These are phyloP conservation scores for Malurus melanocephalus DNA, from an alignment of 2,113 vertebrate species.

Conservation along the genomic window DNA sequence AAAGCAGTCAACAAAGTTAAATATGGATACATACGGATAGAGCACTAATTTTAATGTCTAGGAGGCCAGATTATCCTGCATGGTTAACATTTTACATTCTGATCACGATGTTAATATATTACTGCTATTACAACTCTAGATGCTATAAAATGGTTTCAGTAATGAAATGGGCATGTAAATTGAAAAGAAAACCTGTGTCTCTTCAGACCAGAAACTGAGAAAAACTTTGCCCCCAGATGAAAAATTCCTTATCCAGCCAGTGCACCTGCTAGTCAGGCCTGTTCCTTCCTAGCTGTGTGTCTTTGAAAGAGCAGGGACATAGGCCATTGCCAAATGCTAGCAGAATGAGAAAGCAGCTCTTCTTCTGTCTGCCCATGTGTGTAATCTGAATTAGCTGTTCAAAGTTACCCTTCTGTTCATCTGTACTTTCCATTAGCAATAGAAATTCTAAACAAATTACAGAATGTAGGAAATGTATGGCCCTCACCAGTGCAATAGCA, in stretches of 20 bases:
- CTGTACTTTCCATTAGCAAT: not conserved
- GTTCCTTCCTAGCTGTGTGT: conserved; percentile 10
- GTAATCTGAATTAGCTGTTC: not conserved
- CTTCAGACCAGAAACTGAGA: conserved; percentile 55
- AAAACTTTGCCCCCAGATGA: conserved; percentile 55
- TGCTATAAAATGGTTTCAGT: conserved; percentile 34
- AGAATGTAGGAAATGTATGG: not conserved
- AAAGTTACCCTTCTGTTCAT: not conserved
- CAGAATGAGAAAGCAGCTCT: conserved; percentile 20
- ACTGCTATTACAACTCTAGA: conserved; percentile 30
- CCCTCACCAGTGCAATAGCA: not conserved
- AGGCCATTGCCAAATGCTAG: conserved; percentile 7
- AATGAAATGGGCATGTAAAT: conserved; percentile 54
- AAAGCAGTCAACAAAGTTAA: not conserved
- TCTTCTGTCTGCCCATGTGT: not conserved
- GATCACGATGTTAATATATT: conserved; percentile 39
- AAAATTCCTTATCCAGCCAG: conserved; percentile 53
- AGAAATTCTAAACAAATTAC: not conserved
- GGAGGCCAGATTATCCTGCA: conserved; percentile 48
- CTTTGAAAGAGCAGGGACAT: conserved; percentile 19
- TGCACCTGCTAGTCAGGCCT: conserved; percentile 31
- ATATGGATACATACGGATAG: not conserved
- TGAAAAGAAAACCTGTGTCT: conserved; percentile 60
- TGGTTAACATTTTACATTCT: conserved; percentile 50
- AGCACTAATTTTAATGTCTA: conserved; percentile 15